Percentiles rank a stretch among this genome's conserved stretches.
phyloP scores from a whole-genome alignment of 2,888 invertebrate species.

The Pediacus dermestoides region DNA sequence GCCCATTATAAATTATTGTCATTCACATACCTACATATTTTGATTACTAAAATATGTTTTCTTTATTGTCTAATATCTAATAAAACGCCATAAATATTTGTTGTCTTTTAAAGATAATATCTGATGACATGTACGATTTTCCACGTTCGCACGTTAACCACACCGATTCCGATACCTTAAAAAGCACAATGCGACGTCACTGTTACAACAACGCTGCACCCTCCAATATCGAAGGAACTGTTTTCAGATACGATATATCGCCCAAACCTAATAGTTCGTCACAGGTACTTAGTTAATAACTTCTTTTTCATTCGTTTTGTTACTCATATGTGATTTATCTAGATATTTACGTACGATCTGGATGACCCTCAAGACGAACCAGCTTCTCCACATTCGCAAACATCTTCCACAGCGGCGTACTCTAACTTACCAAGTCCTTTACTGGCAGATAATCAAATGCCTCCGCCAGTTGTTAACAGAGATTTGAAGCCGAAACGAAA shows the following conservation, averaged over 20 bases:
- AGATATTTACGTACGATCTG: slow-evolving; percentile 45
- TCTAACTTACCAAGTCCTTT: slow-evolving; percentile 59
- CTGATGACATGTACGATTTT: slow-evolving; percentile 66
- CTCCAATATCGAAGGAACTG: slow-evolving; percentile 51
- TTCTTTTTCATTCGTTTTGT: neutral
- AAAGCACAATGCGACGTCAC: slow-evolving; percentile 45
- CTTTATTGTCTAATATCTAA: too few species aligned
- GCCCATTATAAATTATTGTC: too few species aligned
- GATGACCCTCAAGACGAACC: slow-evolving; percentile 46
- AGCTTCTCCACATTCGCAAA: slow-evolving; percentile 53
- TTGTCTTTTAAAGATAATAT: too few species aligned
- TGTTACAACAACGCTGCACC: slow-evolving; percentile 63
- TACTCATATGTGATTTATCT: slow-evolving; percentile 9
- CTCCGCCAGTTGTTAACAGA: slow-evolving; percentile 71
- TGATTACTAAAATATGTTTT: too few species aligned
- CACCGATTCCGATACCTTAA: slow-evolving; percentile 40
- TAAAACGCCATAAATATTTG: too few species aligned
- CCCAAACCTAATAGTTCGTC: slow-evolving; percentile 45
- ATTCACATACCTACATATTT: too few species aligned
- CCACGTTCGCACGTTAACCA: slow-evolving; percentile 60
- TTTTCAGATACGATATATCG: slow-evolving; percentile 59
- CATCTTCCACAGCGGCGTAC: slow-evolving; percentile 54
- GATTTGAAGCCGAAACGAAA: slow-evolving; percentile 72
- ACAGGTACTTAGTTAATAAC: neutral
- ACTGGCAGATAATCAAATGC: slow-evolving; percentile 31